Evolutionary conservation across 2,888 invertebrate genomes (phyloP).

Genomic region (Caenorhabditis macrosperma): DNA sequence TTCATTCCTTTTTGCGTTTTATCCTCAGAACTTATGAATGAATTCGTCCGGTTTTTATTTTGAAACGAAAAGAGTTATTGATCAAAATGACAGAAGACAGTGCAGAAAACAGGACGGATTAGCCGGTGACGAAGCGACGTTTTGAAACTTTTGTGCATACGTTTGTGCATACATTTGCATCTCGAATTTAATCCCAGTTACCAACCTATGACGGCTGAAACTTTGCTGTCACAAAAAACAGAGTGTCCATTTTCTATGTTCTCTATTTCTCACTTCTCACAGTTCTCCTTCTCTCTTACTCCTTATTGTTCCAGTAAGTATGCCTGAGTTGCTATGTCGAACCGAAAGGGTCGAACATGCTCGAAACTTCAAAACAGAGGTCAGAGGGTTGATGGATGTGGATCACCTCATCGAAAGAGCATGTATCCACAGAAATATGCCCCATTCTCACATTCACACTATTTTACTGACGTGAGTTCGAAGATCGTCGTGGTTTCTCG

Average conservation of each 20-base stretch:
- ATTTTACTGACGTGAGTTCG: constrained; percentile 60
- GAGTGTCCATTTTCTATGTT: not conserved
- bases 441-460: constrained; percentile 62
- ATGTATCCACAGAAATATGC: constrained; percentile 62
- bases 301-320: constrained; percentile 22
- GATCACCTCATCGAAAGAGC: constrained; percentile 68
- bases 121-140: constrained; percentile 3
- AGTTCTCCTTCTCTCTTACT: no score
- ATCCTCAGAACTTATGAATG: constrained; percentile 30
- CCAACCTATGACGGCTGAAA: not conserved
- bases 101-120: constrained; percentile 3
- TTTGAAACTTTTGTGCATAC: constrained; percentile 20
- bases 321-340: constrained; percentile 56
- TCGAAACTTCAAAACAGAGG: constrained; percentile 62
- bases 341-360: constrained; percentile 58
- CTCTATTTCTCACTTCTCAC: not conserved
- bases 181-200: constrained; percentile 9
- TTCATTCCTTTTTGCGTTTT: constrained; percentile 30
- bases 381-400: constrained; percentile 71
- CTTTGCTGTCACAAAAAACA: not conserved
- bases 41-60: constrained; percentile 23
- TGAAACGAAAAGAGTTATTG: no score
- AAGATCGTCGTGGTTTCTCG: not conserved
- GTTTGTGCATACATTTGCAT: constrained; percentile 28
- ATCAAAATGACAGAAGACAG: constrained; percentile 1